phyloP scores from a whole-genome alignment of 2,113 vertebrate species.

The Pluvianellus socialis region DNA sequence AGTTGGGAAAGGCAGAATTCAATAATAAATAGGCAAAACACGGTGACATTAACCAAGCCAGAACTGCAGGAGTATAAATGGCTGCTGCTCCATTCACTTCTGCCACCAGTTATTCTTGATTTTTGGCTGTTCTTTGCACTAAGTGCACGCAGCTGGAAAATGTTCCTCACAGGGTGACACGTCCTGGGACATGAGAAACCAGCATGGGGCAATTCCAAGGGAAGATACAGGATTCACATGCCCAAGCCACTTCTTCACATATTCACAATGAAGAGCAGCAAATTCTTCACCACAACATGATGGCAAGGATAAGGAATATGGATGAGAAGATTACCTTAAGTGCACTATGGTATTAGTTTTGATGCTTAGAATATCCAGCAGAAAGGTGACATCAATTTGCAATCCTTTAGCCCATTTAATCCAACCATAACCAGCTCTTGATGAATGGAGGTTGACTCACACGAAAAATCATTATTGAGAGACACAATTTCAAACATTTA shows the following conservation, averaged over 20 bases:
- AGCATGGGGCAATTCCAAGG: background rate
- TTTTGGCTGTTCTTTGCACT: background rate
- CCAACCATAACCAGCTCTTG: background rate
- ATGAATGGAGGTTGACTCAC: background rate
- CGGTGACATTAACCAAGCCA: background rate
- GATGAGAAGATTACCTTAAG: background rate
- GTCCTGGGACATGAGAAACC: background rate
- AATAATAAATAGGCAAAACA: background rate
- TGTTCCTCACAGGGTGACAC: background rate
- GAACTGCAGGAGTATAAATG: background rate
- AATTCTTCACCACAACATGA: background rate
- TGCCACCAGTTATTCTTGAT: background rate
- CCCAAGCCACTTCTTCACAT: background rate
- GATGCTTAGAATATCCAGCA: background rate
- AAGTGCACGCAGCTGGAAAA: background rate
- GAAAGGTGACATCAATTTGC: background rate
- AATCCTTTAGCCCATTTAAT: background rate
- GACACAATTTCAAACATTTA: background rate
- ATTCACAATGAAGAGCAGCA: background rate
- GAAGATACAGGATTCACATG: background rate
- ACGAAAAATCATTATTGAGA: background rate
- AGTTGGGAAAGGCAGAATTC: background rate
- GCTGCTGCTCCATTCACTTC: background rate
- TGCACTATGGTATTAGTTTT: background rate
- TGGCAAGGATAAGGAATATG: background rate